phyloP scores from a whole-genome alignment of 1,140 invertebrate genomes.

The Drosophila gunungcola region DNA sequence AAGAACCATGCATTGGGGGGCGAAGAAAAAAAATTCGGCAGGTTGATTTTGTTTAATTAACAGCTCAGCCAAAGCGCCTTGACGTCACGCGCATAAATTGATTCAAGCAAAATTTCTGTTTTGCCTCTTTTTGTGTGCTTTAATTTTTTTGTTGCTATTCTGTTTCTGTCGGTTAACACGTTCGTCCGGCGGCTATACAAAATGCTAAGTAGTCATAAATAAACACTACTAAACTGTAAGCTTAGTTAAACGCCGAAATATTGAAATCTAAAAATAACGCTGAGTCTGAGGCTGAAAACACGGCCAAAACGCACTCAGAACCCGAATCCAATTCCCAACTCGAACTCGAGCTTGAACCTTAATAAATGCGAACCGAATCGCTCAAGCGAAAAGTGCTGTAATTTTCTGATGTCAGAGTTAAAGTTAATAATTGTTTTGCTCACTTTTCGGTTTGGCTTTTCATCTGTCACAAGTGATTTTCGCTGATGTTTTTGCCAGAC shows the following conservation, averaged over 20 bases:
- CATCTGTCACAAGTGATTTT: slow-evolving; percentile 28
- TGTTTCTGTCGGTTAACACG: slow-evolving; percentile 67
- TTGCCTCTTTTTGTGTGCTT: slow-evolving; percentile 17
- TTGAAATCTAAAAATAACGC: slow-evolving; percentile 54
- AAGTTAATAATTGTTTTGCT: slow-evolving; percentile 43
- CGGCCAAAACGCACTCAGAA: slow-evolving; percentile 16
- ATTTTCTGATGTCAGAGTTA: slow-evolving; percentile 31
- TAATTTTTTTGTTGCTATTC: slow-evolving; percentile 33
- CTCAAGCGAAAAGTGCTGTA: slow-evolving; percentile 52
- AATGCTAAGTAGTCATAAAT: slow-evolving; percentile 79
- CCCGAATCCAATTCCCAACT: neutral
- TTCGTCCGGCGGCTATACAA: slow-evolving; percentile 58
- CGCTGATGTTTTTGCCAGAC: slow-evolving; percentile 21
- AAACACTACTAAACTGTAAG: slow-evolving; percentile 74
- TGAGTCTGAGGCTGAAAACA: neutral
- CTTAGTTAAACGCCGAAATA: slow-evolving; percentile 57
- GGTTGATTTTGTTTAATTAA: slow-evolving; percentile 75
- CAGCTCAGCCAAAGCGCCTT: slow-evolving; percentile 47
- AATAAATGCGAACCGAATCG: slow-evolving; percentile 16
- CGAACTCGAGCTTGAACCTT: neutral
- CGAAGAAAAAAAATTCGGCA: slow-evolving; percentile 48
- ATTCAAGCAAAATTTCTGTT: slow-evolving; percentile 36
- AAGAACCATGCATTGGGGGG: slow-evolving; percentile 28
- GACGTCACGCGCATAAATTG: slow-evolving; percentile 80
- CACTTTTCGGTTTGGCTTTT: slow-evolving; percentile 30